Conservation (phyloP, 2,797 vertebrate species). For the Clarias pachynema region DNA sequence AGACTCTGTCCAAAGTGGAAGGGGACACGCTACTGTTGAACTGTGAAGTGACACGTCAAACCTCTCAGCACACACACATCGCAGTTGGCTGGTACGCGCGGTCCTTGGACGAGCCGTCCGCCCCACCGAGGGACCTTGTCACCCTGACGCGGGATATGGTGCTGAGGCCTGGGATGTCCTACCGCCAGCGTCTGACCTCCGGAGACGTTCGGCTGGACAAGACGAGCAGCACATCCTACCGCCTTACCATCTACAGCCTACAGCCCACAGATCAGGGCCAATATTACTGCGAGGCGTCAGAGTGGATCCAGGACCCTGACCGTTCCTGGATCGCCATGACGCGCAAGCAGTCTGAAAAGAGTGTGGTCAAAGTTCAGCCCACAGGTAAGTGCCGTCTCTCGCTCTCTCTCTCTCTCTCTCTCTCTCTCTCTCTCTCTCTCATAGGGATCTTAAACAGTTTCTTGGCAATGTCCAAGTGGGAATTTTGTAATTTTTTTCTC, state of each 20-base stretch:
- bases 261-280: constrained; percentile 92
- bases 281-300: constrained; percentile 91
- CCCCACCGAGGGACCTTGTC: constrained; percentile 82
- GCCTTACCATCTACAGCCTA: constrained; percentile 90
- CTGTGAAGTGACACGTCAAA: constrained; percentile 88
- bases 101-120: constrained; percentile 73
- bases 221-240: constrained; percentile 84
- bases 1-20: constrained; percentile 91
- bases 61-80: constrained; percentile 88
- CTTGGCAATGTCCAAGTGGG: not conserved
- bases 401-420: not conserved
- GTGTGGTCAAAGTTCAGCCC: constrained; percentile 87
- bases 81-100: constrained; percentile 91
- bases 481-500: not conserved
- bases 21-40: constrained; percentile 88
- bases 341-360: constrained; percentile 88
- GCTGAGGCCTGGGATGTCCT: constrained; percentile 82
- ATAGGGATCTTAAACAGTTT: not conserved
- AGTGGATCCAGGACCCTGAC: constrained; percentile 96
- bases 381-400: constrained; percentile 76
- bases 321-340: constrained; percentile 93
- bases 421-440: not conserved
- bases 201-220: constrained; percentile 93
- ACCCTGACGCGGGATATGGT: constrained; percentile 90
- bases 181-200: constrained; percentile 85